Conservation (phyloP, 2,888 invertebrate species). For the Troides helena region DNA sequence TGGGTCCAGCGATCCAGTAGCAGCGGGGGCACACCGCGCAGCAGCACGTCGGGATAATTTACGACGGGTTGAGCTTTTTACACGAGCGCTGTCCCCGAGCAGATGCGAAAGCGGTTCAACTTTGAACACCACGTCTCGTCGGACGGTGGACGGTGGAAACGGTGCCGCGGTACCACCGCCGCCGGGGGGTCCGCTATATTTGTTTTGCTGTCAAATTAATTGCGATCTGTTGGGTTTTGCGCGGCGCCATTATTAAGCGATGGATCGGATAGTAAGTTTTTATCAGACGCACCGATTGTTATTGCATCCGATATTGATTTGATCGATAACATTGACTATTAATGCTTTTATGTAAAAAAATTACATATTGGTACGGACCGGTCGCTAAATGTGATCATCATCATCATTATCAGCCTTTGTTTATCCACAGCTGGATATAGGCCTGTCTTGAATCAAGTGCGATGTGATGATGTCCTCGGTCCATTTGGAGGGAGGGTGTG, state of each 20-base stretch:
- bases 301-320: no score
- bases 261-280: no score
- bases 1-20: conserved; percentile 47
- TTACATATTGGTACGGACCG: no score
- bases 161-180: not conserved
- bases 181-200: conserved; percentile 12
- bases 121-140: conserved; percentile 13
- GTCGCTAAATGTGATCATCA: no score
- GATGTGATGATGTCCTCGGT: no score
- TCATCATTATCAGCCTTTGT: no score
- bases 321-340: no score
- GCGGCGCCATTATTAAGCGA: not conserved
- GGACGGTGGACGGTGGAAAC: conserved; percentile 13
- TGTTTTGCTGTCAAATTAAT: conserved; percentile 18
- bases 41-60: conserved; percentile 24
- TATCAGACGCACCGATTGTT: no score
- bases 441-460: no score
- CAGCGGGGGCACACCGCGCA: conserved; percentile 36
- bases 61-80: conserved; percentile 15
- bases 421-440: no score
- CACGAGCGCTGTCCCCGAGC: not conserved
- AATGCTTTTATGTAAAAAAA: no score
- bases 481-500: no score
- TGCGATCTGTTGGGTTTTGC: conserved; percentile 12
- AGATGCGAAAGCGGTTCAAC: conserved; percentile 14